phyloP scores from a whole-genome alignment of 2,113 vertebrate genomes.

The Melanerpes aurifrons region DNA sequence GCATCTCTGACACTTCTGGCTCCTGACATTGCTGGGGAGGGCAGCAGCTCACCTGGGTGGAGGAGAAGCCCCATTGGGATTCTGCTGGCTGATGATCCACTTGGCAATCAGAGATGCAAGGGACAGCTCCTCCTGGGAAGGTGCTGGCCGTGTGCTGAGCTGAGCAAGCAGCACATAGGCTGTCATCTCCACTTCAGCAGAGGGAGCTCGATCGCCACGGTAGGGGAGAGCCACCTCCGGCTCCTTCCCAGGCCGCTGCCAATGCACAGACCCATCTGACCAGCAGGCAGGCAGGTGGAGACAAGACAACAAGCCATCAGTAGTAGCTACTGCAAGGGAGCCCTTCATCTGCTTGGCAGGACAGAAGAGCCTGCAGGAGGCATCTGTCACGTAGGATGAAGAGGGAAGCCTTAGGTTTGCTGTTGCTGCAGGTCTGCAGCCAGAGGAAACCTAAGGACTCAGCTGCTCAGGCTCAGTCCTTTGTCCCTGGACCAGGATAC shows the following conservation, averaged over 20 bases:
- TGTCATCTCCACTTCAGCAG: conserved; percentile 76
- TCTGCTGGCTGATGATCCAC: conserved; percentile 77
- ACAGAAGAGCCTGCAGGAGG: not conserved
- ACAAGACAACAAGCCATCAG: not conserved
- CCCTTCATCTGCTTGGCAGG: not conserved
- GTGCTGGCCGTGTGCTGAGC: not conserved
- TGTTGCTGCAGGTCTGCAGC: not conserved
- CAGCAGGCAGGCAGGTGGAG: not conserved
- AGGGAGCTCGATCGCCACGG: conserved; percentile 51
- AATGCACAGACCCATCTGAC: conserved; percentile 65
- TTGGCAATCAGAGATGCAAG: not conserved
- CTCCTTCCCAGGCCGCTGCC: conserved; percentile 69
- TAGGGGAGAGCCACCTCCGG: not conserved
- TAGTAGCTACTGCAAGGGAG: not conserved
- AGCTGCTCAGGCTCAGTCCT: not conserved
- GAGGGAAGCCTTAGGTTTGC: not conserved
- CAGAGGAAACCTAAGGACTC: not conserved
- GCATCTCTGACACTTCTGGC: not conserved
- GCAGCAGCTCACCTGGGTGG: conserved; percentile 75
- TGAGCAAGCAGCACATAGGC: conserved; percentile 66
- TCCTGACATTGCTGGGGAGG: accelerated
- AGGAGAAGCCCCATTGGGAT: conserved; percentile 77
- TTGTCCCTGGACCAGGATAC: not conserved
- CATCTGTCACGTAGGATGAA: accelerated
- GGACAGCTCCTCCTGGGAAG: conserved; percentile 7